A percentile compares a stretch with the other conserved stretches of the same genome.
Conservation (phyloP, 37 sponge, comb jelly and placozoan species). For the Axinella damicornis region DNA sequence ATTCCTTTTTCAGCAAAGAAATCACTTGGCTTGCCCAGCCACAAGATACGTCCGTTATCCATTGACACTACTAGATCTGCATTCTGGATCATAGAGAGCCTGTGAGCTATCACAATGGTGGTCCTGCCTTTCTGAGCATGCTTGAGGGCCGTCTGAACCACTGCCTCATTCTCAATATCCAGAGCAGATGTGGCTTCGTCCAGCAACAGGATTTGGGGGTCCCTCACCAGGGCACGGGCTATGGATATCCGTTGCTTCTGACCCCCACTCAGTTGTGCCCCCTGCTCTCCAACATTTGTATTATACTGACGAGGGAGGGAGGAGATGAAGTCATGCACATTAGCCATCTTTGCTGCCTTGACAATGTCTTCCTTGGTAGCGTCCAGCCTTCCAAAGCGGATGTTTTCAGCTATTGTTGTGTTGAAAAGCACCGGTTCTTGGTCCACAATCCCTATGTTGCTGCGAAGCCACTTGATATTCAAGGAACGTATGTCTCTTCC, state of each 20-base stretch:
- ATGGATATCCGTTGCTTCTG: conserved; percentile 88
- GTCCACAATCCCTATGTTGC: conserved; percentile 66
- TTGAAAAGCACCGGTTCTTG: conserved; percentile 84
- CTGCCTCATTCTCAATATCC: conserved; percentile 79
- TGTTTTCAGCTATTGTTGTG: conserved; percentile 86
- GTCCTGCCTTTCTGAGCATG: conserved; percentile 79
- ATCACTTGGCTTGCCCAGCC: conserved; percentile 57
- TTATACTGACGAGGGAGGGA: conserved; percentile 71
- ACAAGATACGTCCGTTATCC: conserved; percentile 50
- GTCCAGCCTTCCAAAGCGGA: conserved; percentile 62
- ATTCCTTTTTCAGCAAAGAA: conserved; percentile 65
- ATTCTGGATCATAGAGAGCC: conserved; percentile 72
- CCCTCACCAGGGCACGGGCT: conserved; percentile 78
- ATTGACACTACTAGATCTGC: conserved; percentile 61
- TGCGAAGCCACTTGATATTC: conserved; percentile 73
- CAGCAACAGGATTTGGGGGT: conserved; percentile 80
- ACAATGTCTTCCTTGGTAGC: conserved; percentile 56
- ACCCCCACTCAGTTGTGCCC: conserved; percentile 80
- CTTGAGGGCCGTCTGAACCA: conserved; percentile 76
- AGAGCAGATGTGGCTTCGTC: conserved; percentile 91
- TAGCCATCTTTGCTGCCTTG: conserved; percentile 71
- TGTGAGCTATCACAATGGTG: conserved; percentile 77
- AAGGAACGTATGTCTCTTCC: conserved; percentile 40
- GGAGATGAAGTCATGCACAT: conserved; percentile 76
- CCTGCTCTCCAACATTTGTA: conserved; percentile 75